These are phyloP conservation scores for Trogon melanurus DNA, from an alignment of 2,113 vertebrate genomes.

Conservation along the genomic window DNA sequence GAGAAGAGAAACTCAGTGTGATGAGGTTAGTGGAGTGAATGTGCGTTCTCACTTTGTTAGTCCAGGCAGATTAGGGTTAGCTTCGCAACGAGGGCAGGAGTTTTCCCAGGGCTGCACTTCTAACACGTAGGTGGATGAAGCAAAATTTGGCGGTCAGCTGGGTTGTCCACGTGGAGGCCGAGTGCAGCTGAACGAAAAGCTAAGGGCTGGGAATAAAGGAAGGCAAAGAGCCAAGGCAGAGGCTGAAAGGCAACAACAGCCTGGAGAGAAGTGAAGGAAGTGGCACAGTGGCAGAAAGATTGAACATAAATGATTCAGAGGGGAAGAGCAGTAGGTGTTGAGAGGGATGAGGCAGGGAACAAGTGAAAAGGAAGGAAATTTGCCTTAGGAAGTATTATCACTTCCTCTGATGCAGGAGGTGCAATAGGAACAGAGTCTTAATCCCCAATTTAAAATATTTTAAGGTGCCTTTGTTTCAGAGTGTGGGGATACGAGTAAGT, in stretches of 20 bases:
- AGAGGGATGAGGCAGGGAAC: neutral
- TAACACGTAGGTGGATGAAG: neutral
- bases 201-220: neutral
- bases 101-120: neutral
- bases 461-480: neutral
- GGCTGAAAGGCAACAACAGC: neutral
- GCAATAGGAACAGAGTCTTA: neutral
- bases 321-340: fast-evolving
- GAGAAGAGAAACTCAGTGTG: neutral
- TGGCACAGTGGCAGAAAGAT: neutral
- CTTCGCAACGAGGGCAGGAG: neutral
- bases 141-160: neutral
- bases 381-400: neutral
- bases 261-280: neutral
- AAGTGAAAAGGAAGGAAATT: neutral
- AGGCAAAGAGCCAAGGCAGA: neutral
- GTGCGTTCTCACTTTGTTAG: neutral
- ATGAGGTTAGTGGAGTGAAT: fast-evolving
- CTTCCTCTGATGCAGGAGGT: neutral
- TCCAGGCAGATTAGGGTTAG: neutral
- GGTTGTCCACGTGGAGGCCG: neutral
- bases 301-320: slow-evolving; percentile 20
- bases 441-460: neutral
- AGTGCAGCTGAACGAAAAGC: neutral
- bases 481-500: neutral